Base-by-base conservation (phyloP, 2,888 invertebrate genomes). In the Portevinia maculata region DNA sequence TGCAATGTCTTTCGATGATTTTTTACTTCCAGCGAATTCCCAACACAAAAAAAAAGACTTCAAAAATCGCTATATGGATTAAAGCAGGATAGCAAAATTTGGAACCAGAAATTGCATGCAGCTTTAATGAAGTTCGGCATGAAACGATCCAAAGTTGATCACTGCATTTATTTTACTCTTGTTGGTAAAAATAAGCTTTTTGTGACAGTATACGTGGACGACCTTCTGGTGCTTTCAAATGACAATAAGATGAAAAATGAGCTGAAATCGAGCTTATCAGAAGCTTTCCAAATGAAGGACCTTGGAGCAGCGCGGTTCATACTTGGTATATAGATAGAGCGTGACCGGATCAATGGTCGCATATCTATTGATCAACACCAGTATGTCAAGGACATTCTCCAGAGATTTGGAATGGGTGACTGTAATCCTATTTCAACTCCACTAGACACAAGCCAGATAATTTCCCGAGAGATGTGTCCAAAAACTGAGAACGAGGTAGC, bases 161-260 rank as follows among this genome's bases (percentile, higher is more conserved):
- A 53, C 15, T 84, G 75, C 24, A 70, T 69, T 48, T 65, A 75
- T 48, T 65, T 59, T 15, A 53, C 57, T 30, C 44, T 44, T 21
- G 62, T 39, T 6, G 69, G 9, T 7, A 50, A 83, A 1, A 37
- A 39, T 8, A 75, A 52, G 15, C 8, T 84, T 7, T 59, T 84
- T 7, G 41, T 85, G 5, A 79, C 71, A 0, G 53, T 84, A 17
- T 84, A 85, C 24, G 84, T 85, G 8, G 81, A 84, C 57, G 84
- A 85, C 34, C 11, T 70, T 1, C 11, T 60, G 3, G 39, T 70
- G 19, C 46, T 83, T 17, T 76, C 52, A 2, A 78, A 73, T 19
- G 65, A 79, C 17, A 19, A 5, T 53, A 30, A 15, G 21, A 41
- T 48, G 46, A 32, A 44, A 5, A 53, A 79, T 15, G 74, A 78